Evolutionary conservation across 2,888 invertebrate genomes (phyloP), one percentile per base, ranked within the genome.

Genomic region (Agrochola litura): DNA sequence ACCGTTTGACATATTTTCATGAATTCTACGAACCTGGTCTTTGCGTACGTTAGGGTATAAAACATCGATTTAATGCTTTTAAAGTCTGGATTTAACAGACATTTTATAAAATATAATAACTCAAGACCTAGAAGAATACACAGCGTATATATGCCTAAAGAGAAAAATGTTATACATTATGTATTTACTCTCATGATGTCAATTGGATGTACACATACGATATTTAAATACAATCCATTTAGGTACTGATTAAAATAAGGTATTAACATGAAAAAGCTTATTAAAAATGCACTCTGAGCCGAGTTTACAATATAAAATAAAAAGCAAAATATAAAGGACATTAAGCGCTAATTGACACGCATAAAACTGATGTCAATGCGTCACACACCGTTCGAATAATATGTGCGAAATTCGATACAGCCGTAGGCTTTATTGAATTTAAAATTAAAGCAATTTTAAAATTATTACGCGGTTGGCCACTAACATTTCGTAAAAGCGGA

Each of bases 391-490:
- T 54, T 46, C 64, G 19, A 64, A 82, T 64, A 71, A 82, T 60
- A 60, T 25, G 30, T 30, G 54, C 6, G 37, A 52, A 78, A 78
- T 78, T 67, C 37, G 19, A 52, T 72, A 41, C 30, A 67, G 4
- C 49, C n/a, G 14, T 49, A 60, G 16, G 60, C 12, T 67, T 75
- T 49, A 84, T 83, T 80, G 49, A 70, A 83, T 77, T 84, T 70
- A 30, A 79, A 83, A 70, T 71, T 54, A 54, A 75, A 67, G 14
- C 63, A 70, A 66, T 69, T 72, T 67, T 30, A 74, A 58, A 69
- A 14, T 63, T 73, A 73, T 58, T 49, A 71, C 37, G 60, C 43
- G 63, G 71, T 54, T 41, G 5, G 10, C 63, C 61, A 58, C 63
- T 66, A 73, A 65, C 58, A 75, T 73, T 80, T 63, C 1, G 60